phyloP scores from a whole-genome alignment of 2,888 invertebrate genomes.

The Torymus texanus region DNA sequence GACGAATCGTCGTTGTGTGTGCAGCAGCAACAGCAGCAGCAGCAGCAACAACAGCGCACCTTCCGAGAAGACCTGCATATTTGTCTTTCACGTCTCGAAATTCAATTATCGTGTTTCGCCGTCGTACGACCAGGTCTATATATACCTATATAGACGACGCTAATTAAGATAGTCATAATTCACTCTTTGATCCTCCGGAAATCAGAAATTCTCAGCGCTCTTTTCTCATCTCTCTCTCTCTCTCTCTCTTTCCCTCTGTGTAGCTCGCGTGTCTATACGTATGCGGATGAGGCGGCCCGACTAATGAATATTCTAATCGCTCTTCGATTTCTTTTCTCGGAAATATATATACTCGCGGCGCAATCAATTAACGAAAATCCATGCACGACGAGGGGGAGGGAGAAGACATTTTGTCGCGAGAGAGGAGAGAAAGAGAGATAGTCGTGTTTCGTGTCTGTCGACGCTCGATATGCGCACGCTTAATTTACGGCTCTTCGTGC shows the following conservation, averaged over 20 bases:
- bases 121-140: background rate
- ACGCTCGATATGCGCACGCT: conserved; percentile 25
- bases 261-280: background rate
- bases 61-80: conserved; percentile 38
- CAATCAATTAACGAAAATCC: conserved; percentile 50
- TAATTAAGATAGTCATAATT: conserved; percentile 50
- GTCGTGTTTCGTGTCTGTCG: conserved; percentile 21
- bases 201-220: conserved; percentile 31
- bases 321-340: conserved; percentile 50
- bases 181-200: conserved; percentile 35
- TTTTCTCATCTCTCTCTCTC: no score
- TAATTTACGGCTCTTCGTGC: conserved; percentile 41
- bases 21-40: no score
- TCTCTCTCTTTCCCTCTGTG: no score
- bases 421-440: conserved; percentile 2
- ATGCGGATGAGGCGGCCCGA: background rate
- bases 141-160: conserved; percentile 13
- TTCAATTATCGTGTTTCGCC: background rate
- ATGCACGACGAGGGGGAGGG: background rate
- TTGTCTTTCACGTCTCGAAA: conserved; percentile 9
- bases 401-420: conserved; percentile 8
- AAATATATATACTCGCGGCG: conserved; percentile 4
- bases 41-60: background rate
- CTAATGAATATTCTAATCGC: conserved; percentile 52
- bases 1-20: no score